Percentiles rank a stretch among this genome's conserved stretches.
Evolutionary conservation across 1,140 invertebrate species (phyloP).

Genomic region (Lutraria rhynchaena): DNA sequence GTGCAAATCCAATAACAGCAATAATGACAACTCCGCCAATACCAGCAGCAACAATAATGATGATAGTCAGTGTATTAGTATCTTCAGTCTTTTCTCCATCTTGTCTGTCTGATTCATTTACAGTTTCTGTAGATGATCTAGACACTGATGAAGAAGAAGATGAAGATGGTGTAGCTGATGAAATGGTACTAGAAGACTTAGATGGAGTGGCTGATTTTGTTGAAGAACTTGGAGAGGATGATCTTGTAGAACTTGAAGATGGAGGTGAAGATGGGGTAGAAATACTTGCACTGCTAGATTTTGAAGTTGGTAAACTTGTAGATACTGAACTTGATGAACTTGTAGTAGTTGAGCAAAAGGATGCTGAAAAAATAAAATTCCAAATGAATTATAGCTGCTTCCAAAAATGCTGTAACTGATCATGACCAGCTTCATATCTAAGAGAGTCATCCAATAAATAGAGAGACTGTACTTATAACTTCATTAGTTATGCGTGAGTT

Average conservation of each 20-base stretch:
- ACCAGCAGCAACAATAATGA: background rate
- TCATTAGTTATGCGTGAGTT: no score
- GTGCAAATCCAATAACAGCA: background rate
- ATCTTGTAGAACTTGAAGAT: constrained; percentile 14
- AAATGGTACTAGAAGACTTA: background rate
- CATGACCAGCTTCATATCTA: no score
- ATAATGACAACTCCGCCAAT: background rate
- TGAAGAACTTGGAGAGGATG: background rate
- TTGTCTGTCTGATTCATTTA: background rate
- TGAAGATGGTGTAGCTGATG: background rate
- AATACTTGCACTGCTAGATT: background rate
- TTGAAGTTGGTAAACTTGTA: background rate
- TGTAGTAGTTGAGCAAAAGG: background rate
- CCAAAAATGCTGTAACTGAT: no score
- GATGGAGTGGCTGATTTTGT: background rate
- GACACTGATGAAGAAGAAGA: background rate
- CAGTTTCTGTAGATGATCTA: background rate
- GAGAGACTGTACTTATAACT: no score
- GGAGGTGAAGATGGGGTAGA: background rate
- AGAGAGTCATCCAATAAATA: no score
- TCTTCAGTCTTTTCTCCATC: background rate
- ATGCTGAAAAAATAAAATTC: background rate
- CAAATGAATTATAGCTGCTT: no score
- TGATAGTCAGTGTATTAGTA: background rate
- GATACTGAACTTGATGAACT: background rate